phyloP scores from a whole-genome alignment of 1,140 invertebrate genomes.

The Hesperophylax magnus region DNA sequence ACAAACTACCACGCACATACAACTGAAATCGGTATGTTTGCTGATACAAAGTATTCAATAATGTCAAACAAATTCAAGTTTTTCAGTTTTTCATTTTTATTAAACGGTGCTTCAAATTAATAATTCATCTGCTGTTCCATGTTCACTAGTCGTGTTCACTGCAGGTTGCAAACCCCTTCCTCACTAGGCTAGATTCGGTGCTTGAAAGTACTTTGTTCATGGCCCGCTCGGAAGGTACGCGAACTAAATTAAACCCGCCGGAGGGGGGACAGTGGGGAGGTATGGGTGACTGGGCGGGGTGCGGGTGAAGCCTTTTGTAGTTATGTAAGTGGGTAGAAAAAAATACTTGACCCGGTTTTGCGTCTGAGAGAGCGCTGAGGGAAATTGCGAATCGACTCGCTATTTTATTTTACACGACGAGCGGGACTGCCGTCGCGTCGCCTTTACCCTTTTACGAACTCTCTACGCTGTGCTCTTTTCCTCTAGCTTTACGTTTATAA shows the following conservation, averaged over 20 bases:
- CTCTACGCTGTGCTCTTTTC: no score
- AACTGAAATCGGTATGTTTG: no score
- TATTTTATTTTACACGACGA: background rate
- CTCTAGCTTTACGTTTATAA: no score
- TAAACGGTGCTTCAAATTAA: no score
- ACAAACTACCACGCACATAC: no score
- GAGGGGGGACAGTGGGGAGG: background rate
- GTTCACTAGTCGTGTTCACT: no score
- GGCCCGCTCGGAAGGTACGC: background rate
- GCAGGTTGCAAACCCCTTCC: background rate
- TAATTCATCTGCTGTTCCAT: background rate
- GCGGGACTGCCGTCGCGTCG: background rate
- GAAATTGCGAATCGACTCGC: background rate
- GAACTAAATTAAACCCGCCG: slow-evolving; percentile 17
- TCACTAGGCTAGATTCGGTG: background rate
- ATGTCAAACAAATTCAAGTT: no score
- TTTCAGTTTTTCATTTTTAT: no score
- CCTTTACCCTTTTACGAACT: background rate
- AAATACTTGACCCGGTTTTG: slow-evolving; percentile 38
- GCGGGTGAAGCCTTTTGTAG: slow-evolving; percentile 10
- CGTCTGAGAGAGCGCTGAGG: background rate
- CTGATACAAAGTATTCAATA: no score
- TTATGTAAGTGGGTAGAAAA: slow-evolving; percentile 35
- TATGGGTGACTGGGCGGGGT: background rate
- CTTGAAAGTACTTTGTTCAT: background rate